Evolutionary conservation across 2,888 invertebrate species (phyloP), one percentile per base, ranked within the genome.

Genomic region (Tenthredo notha): DNA sequence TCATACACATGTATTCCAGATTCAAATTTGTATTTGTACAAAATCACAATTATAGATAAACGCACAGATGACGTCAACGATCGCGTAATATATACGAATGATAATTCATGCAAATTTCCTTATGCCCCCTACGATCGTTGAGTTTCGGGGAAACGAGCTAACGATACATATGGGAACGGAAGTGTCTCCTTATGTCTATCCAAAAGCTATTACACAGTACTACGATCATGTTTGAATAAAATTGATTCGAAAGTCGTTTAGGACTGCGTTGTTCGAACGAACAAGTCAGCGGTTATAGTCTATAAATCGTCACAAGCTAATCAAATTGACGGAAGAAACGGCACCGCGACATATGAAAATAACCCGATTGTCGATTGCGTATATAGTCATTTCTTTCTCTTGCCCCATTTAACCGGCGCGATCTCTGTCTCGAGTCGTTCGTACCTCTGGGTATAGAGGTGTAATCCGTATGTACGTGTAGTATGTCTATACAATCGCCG

Each of bases 331-430:
- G 77, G 77, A 77, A 54, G 50, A 77, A 74, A 43, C 43, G 12
- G 21, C 72, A 54, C 37, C 54, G 77, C 54, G 77, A 77, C 77
- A 77, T 77, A 40, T 54, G 54, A 54, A 74, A 54, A 74, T 33
- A 21, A 40, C 40, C 77, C 40, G 77, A 54, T 77, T 40, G 74
- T 74, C 43, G 25, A 74, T 67, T 33, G 67, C 40, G 21, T 43
- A 12, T 47, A 21, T 47, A 43, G 74, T 74, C 43, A 74, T 25
- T 43, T 74, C 40, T 74, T 77, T 77, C 77, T 77, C 29, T 77
- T 54, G 77, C 77, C 47, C 77, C 77, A 77, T 77, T 77, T 77
- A 77, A 18, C 54, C 47, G 54, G 54, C 50, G 67, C 40, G 43
- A 72, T n/a, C 40, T 21, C 72, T 21, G 72, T 40, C 43, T 43